A percentile compares a stretch with the other conserved stretches of the same genome.
phyloP scores from a whole-genome alignment of 2,113 vertebrate genomes.

The Odobenus rosmarus region DNA sequence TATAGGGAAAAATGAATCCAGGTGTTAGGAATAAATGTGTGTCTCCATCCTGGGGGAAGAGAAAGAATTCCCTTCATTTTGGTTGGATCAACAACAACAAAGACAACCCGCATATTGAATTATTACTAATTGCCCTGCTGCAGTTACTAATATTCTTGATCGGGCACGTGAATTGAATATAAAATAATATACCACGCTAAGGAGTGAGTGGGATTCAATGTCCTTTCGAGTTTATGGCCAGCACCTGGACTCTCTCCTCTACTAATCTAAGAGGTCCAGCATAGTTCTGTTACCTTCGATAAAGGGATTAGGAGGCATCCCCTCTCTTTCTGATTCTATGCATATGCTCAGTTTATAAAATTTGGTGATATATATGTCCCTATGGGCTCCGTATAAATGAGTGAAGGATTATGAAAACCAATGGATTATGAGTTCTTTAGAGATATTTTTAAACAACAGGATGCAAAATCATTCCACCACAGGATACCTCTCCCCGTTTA shows the following conservation, averaged over 20 bases:
- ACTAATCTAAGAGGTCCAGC: not conserved
- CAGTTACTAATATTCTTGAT: not conserved
- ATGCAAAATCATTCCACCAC: not conserved
- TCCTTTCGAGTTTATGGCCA: not conserved
- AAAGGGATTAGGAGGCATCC: not conserved
- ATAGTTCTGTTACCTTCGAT: not conserved
- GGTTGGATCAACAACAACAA: not conserved
- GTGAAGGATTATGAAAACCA: not conserved
- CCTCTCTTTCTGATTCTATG: not conserved
- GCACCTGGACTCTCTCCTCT: not conserved
- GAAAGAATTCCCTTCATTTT: not conserved
- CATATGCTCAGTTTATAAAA: not conserved
- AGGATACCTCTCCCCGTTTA: accelerated
- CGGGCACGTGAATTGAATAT: not conserved
- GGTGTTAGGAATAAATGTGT: not conserved
- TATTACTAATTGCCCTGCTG: not conserved
- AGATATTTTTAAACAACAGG: not conserved
- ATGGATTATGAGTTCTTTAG: not conserved
- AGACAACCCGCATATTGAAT: not conserved
- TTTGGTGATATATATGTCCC: not conserved
- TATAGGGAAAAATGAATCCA: not conserved
- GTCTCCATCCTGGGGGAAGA: not conserved
- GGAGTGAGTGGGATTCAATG: not conserved
- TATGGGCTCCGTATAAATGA: not conserved
- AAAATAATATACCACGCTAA: not conserved